Conservation (phyloP, 2,797 vertebrate species). For the Adelosebastes latens region DNA sequence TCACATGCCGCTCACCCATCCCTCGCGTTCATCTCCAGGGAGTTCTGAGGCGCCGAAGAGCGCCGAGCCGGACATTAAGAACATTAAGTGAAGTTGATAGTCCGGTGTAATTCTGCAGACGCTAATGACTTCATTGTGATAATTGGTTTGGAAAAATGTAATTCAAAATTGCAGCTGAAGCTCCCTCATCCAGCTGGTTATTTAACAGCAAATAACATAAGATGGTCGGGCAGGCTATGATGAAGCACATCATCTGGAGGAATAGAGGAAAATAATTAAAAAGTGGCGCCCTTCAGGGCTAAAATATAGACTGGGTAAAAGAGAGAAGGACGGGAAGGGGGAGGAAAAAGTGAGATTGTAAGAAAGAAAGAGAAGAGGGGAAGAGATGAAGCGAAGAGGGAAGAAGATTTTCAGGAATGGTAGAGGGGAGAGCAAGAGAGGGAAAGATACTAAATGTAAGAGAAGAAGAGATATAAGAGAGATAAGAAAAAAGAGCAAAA, state of each 20-base stretch:
- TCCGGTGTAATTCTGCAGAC: slow-evolving; percentile 14
- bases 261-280: slow-evolving; percentile 29
- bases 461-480: background rate
- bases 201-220: slow-evolving; percentile 25
- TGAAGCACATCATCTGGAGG: slow-evolving; percentile 20
- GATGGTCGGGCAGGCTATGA: slow-evolving; percentile 18
- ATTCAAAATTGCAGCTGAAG: slow-evolving; percentile 9
- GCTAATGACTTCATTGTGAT: slow-evolving; percentile 24
- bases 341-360: background rate
- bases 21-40: background rate
- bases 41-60: background rate
- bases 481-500: background rate
- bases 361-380: too few relatives aligned
- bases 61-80: slow-evolving; percentile 10
- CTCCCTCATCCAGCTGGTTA: slow-evolving; percentile 2
- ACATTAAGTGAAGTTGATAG: slow-evolving; percentile 44
- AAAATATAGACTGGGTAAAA: background rate
- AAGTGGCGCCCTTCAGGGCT: slow-evolving; percentile 4
- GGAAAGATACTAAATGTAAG: background rate
- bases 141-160: slow-evolving; percentile 39
- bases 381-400: background rate
- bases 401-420: background rate
- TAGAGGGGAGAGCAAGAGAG: background rate
- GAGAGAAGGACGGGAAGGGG: background rate
- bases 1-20: background rate